Evolutionary conservation across 2,113 vertebrate species (phyloP), one percentile per base, ranked within the genome.

Genomic region (Ascaphus truei): DNA sequence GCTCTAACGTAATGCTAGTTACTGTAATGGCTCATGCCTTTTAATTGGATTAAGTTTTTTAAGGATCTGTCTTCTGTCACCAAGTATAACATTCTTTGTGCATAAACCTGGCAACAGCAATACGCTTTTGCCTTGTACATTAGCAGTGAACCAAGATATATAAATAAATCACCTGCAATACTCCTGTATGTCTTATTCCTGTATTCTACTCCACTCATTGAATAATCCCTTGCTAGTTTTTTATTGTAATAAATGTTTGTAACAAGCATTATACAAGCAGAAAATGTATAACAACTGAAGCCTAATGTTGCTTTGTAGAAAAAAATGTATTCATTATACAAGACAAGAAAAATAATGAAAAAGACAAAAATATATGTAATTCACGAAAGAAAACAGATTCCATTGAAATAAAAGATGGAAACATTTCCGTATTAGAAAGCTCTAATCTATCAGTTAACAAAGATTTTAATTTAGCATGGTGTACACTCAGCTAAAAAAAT

Each of bases 321-420:
- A 22, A 60, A 75, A 71, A 63, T 55, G 23, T 63, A 69, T 72
- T 7, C 62, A 51, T 27, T 79, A 6, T 20, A 52, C 64, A 76
- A 36, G 50, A 62, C 64, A 41, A 78, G 52, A n/a, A 26, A 61
- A 53, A 72, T 72, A 60, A 61, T 27, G 72, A 59, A 50, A 75
- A 62, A 71, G 73, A 74, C 71, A 82, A 74, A 55, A 74, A 67
- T 72, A 68, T 43, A 73, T 73, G 11, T 33, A 75, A 72, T n/a
- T 11, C 68, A 75, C n/a, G n/a, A n/a, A n/a, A n/a, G n/a, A n/a
- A n/a, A n/a, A n/a, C n/a, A n/a, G n/a, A n/a, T n/a, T n/a, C n/a
- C n/a, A n/a, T n/a, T n/a, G n/a, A n/a, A n/a, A n/a, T n/a, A n/a
- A n/a, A n/a, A n/a, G n/a, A n/a, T n/a, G n/a, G n/a, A n/a, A n/a